Evolutionary conservation across 30 jellyfish, hydroid and myxozoan genomes (phyloP).

Genomic region (Sanderia malayensis): DNA sequence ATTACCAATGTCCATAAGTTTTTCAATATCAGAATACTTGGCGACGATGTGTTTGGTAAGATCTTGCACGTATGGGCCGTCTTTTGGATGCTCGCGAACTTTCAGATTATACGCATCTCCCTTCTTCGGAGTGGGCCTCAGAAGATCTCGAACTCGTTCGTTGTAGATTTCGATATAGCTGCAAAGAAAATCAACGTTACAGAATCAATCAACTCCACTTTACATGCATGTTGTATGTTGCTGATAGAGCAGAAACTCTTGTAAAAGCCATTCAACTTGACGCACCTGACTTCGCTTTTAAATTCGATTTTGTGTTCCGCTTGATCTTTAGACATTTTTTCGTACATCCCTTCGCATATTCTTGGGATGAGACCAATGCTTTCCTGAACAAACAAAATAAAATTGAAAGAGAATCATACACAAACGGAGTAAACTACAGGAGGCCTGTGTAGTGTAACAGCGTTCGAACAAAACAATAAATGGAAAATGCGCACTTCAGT

Average conservation of each 20-base stretch:
- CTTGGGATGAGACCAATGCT: constrained; percentile 80
- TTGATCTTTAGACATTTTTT: constrained; percentile 81
- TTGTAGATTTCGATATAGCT: constrained; percentile 73
- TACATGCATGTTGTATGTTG: no score
- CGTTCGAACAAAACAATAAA: no score
- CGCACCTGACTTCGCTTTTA: constrained; percentile 94
- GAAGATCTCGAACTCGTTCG: constrained; percentile 73
- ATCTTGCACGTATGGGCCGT: constrained; percentile 78
- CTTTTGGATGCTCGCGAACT: constrained; percentile 82
- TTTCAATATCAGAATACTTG: constrained; percentile 67
- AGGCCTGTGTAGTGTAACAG: no score
- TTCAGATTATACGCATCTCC: constrained; percentile 76
- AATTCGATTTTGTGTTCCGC: constrained; percentile 82
- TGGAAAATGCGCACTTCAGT: no score
- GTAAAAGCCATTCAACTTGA: no score
- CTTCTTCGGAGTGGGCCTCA: constrained; percentile 78
- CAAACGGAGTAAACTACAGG: no score
- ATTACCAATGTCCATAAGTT: constrained; percentile 77
- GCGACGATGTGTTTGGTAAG: constrained; percentile 71
- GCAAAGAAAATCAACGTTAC: neutral
- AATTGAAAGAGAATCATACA: no score
- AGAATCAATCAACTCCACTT: no score
- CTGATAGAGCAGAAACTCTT: no score
- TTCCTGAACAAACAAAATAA: constrained; percentile 51
- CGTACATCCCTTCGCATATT: constrained; percentile 87